Evolutionary conservation across 53 echinoderm and acorn worm species (phyloP), one percentile per base, ranked within the genome.

Genomic region (Crossaster papposus): DNA sequence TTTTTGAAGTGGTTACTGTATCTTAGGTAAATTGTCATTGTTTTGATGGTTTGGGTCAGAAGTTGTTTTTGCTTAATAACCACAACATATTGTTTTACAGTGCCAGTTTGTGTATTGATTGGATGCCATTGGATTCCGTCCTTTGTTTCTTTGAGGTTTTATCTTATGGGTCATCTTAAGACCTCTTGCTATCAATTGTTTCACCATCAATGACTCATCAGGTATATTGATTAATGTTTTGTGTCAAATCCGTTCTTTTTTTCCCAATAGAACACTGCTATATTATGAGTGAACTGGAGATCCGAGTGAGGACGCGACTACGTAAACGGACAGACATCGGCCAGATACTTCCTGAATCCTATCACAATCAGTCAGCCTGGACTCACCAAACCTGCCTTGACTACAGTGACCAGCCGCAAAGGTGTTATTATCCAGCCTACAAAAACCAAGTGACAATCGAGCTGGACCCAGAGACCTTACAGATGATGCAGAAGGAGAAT

Each of bases 201-300:
- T 35, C 10, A 4, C 51, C 78, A 34, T 14, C 3, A 23, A 24
- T 78, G 78, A 78, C 78, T 78, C 78, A 78, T 44, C 11, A 22
- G 11, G n/a, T n/a, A 70, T 70, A 72, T 71, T 84, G 71, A 84
- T 84, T 51, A n/a, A 28, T 51, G 81, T 30, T 58, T 28, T 34
- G 33, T 11, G 12, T 26, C 26, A 13, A 11, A 20, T 70, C n/a
- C n/a, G 36, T 68, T 83, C 65, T 65, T 58, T 83, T 83, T 68
- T 70, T 26, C n/a, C 22, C 8, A 23, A 70, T 53, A 84, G 84
- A 24, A 72, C 72, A 71, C 84, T 84, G 84, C 84, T 90, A 77
- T 82, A 90, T 82, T 83, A 90, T 90, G 90, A 90, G 82, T 82
- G 90, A 90, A 30, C 81, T 89, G 44, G 78, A 90, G 83, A 90